Conservation (phyloP, 2,888 invertebrate species). For the Neuroscelio doddi region DNA sequence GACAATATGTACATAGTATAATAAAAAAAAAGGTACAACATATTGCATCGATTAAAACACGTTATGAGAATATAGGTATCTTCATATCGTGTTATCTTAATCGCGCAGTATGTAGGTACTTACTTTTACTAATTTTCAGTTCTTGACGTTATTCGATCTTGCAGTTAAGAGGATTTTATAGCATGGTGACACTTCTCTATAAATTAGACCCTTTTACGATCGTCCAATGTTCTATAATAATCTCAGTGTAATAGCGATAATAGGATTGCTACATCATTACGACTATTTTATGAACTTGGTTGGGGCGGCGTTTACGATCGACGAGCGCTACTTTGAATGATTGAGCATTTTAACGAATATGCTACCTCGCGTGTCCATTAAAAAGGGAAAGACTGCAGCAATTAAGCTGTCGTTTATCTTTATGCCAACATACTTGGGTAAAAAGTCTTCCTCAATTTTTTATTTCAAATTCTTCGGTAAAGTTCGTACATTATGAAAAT, state of each 20-base stretch:
- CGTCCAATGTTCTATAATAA: slow-evolving; percentile 58
- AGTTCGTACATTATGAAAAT: too few species aligned
- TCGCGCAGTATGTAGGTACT: too few species aligned
- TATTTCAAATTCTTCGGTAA: too few species aligned
- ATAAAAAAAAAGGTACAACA: too few species aligned
- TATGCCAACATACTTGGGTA: too few species aligned
- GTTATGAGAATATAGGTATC: too few species aligned
- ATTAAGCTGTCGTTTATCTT: too few species aligned
- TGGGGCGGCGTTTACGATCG: slow-evolving; percentile 28
- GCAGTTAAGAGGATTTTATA: not conserved
- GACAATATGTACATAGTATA: too few species aligned
- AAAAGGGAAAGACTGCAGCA: not conserved
- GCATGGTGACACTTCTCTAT: slow-evolving; percentile 47
- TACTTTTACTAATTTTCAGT: too few species aligned
- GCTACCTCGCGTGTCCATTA: slow-evolving; percentile 1
- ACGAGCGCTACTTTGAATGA: slow-evolving; percentile 1
- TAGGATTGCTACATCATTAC: slow-evolving; percentile 53
- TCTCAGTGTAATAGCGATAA: slow-evolving; percentile 41
- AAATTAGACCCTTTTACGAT: slow-evolving; percentile 56
- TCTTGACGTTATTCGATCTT: not conserved
- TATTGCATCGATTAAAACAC: too few species aligned
- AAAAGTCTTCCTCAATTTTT: too few species aligned
- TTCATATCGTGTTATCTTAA: too few species aligned
- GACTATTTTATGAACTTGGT: slow-evolving; percentile 56
- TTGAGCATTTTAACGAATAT: not conserved